Evolutionary conservation across 1,140 invertebrate genomes (phyloP).

Genomic region (Ruditapes philippinarum): DNA sequence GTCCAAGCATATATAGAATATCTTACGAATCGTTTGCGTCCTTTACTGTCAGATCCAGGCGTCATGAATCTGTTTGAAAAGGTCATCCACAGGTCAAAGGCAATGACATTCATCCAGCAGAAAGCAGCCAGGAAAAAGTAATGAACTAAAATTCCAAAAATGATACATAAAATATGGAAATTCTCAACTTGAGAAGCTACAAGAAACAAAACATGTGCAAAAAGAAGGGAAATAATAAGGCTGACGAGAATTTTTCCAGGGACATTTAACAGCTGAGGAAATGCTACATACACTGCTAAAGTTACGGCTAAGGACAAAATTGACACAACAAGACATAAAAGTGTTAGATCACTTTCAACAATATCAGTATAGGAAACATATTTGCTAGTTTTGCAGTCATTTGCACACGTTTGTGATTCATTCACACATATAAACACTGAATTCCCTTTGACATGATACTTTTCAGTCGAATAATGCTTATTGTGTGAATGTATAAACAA

Average conservation of each 20-base stretch:
- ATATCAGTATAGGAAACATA: slow-evolving; percentile 49
- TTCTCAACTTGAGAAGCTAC: slow-evolving; percentile 74
- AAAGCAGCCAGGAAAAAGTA: slow-evolving; percentile 88
- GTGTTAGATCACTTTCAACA: slow-evolving; percentile 66
- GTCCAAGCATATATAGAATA: slow-evolving; percentile 88
- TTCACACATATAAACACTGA: slow-evolving; percentile 40
- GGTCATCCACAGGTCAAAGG: too few species aligned
- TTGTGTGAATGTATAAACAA: slow-evolving; percentile 46
- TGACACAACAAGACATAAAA: slow-evolving; percentile 71
- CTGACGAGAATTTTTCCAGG: slow-evolving; percentile 88
- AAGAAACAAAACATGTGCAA: slow-evolving; percentile 87
- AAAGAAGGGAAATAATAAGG: slow-evolving; percentile 85
- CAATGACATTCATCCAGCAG: too few species aligned
- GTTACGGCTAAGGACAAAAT: slow-evolving; percentile 69
- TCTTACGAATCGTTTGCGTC: slow-evolving; percentile 84
- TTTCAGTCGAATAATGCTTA: background rate
- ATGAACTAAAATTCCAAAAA: slow-evolving; percentile 86
- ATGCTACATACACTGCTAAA: slow-evolving; percentile 84
- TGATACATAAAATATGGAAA: slow-evolving; percentile 59
- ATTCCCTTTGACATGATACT: slow-evolving; percentile 12
- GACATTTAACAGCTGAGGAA: slow-evolving; percentile 87
- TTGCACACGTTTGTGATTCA: slow-evolving; percentile 1
- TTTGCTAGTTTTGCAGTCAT: background rate
- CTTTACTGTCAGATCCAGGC: slow-evolving; percentile 57
- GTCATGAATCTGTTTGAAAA: slow-evolving; percentile 79